Conservation (phyloP, 92 coral and sea anemone species). For the Siderastrea radians region DNA sequence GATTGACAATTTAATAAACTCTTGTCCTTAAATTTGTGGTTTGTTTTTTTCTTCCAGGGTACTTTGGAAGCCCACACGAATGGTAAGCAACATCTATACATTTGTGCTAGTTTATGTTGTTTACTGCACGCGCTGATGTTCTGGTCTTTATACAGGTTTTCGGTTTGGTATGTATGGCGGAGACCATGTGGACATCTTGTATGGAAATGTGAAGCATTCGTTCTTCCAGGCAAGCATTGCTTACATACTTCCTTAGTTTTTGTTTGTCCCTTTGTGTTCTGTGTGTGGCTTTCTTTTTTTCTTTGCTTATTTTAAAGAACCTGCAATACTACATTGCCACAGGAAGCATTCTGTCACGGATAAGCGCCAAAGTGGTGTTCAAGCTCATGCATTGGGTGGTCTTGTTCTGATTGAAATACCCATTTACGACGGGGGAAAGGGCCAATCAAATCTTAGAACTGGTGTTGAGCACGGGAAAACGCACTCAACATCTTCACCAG, state of each 20-base stretch:
- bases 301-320: no score
- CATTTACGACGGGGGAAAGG: no score
- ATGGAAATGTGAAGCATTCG: conserved; percentile 96
- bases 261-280: not conserved
- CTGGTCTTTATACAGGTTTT: conserved; percentile 69
- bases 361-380: no score
- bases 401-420: no score
- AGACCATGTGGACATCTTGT: conserved; percentile 92
- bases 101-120: no score
- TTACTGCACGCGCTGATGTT: not conserved
- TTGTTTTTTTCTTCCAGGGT: conserved; percentile 72
- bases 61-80: conserved; percentile 96
- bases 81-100: conserved; percentile 55
- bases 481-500: no score
- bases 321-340: no score
- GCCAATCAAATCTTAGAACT: no score
- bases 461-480: no score
- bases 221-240: conserved; percentile 84
- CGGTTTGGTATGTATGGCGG: conserved; percentile 96
- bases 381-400: no score
- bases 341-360: no score
- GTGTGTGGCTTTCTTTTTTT: no score
- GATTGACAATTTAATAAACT: not conserved
- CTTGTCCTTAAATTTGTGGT: not conserved
- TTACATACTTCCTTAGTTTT: not conserved